These are phyloP conservation scores for Lasioglossum calceatum DNA, from an alignment of 2,888 invertebrate species.

Conservation along the genomic window DNA sequence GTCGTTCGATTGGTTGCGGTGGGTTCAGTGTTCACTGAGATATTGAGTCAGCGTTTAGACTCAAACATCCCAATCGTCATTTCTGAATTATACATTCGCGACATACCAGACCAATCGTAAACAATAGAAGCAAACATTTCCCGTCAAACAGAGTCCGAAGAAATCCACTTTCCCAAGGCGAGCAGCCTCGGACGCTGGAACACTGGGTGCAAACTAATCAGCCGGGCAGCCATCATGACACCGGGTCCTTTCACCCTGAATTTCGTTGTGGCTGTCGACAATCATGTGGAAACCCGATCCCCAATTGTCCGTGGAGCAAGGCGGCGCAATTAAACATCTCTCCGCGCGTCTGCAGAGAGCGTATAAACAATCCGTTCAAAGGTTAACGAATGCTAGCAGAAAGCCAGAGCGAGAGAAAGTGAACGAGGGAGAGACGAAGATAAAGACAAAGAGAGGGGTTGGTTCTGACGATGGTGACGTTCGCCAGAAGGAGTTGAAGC, in stretches of 20 bases:
- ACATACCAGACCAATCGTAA: neutral
- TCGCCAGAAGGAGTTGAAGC: slow-evolving; percentile 21
- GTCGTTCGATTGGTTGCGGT: neutral
- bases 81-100: neutral
- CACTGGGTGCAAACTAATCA: neutral
- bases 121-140: neutral
- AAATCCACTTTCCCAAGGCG: neutral
- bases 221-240: neutral
- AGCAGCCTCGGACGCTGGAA: neutral
- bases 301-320: slow-evolving; percentile 8
- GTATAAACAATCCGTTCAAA: neutral
- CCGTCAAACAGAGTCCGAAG: neutral
- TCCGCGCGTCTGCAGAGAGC: neutral
- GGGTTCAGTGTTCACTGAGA: neutral
- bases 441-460: neutral
- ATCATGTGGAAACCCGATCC: slow-evolving; percentile 19
- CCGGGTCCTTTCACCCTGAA: slow-evolving; percentile 3
- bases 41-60: neutral
- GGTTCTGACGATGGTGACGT: neutral
- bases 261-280: neutral
- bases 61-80: no score
- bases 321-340: slow-evolving; percentile 26
- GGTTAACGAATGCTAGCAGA: slow-evolving; percentile 22
- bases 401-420: neutral
- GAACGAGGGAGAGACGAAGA: neutral